Percentiles rank a stretch among this genome's conserved stretches.
These are phyloP conservation scores for Orchestia grillus DNA, from an alignment of 1,140 invertebrate genomes.

Conservation along the genomic window DNA sequence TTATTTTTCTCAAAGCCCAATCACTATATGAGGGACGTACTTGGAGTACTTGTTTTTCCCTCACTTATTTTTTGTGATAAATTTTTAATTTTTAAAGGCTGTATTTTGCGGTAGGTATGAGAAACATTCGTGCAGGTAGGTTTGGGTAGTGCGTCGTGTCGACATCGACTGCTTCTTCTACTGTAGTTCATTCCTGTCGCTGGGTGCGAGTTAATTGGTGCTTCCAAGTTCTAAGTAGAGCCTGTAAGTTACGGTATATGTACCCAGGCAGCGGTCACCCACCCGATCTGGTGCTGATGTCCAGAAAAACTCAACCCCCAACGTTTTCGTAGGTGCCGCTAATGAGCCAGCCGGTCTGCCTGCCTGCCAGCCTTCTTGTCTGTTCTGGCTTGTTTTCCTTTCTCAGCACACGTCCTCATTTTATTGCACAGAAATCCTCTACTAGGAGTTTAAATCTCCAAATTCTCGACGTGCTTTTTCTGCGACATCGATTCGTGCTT, in stretches of 20 bases:
- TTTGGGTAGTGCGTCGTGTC: no score
- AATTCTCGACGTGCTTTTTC: background rate
- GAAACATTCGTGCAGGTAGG: no score
- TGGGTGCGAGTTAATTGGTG: background rate
- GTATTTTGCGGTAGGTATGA: no score
- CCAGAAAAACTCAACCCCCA: background rate
- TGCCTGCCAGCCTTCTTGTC: no score
- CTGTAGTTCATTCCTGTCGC: background rate
- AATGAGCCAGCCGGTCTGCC: background rate
- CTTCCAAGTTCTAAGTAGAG: background rate
- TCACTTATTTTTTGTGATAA: no score
- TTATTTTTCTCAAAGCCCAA: no score
- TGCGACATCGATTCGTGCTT: background rate
- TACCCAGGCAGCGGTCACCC: background rate
- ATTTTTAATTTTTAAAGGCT: no score
- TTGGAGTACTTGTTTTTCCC: no score
- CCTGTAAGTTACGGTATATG: background rate
- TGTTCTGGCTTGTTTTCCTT: background rate
- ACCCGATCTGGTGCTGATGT: background rate
- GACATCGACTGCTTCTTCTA: background rate
- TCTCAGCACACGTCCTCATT: background rate
- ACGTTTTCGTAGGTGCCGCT: background rate
- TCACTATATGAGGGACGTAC: no score
- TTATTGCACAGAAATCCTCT: background rate
- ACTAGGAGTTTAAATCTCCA: background rate